phyloP scores from a whole-genome alignment of 2,888 invertebrate species.

The Chydorus sphaericus region DNA sequence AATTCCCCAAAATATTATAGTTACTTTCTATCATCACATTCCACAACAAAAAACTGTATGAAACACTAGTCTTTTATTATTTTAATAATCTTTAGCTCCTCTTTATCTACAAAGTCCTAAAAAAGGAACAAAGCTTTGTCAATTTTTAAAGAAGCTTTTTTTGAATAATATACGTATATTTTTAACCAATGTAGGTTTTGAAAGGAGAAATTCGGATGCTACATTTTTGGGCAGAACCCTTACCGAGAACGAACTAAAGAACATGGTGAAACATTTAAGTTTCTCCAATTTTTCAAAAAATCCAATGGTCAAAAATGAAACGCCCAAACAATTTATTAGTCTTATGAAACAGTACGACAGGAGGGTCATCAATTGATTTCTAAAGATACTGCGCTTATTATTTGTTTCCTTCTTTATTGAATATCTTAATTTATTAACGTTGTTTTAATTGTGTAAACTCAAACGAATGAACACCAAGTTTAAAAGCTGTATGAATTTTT shows the following conservation, averaged over 20 bases:
- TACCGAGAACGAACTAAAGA: constrained; percentile 46
- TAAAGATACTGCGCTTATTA: no score
- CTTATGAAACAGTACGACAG: no score
- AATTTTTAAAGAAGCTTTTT: no score
- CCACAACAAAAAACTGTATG: background rate
- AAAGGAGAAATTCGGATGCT: constrained; percentile 46
- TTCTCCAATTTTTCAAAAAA: constrained; percentile 71
- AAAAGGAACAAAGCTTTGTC: no score
- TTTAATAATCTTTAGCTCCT: constrained; percentile 56
- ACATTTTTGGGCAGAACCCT: constrained; percentile 50
- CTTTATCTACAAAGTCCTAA: constrained; percentile 65
- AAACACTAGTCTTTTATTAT: no score
- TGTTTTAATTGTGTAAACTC: no score
- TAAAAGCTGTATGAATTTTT: no score
- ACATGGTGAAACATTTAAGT: constrained; percentile 55
- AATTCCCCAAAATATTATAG: constrained; percentile 16
- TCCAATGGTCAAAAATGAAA: constrained; percentile 47
- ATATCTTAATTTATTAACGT: no score
- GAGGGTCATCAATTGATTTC: no score
- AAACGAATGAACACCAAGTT: no score
- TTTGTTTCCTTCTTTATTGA: no score
- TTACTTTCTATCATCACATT: constrained; percentile 14
- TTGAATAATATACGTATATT: background rate
- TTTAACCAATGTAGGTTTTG: constrained; percentile 36
- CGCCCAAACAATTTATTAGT: constrained; percentile 8